A percentile compares a stretch with the other conserved stretches of the same genome.
Evolutionary conservation across 1,140 invertebrate species (phyloP).

Genomic region (Sipha flava): DNA sequence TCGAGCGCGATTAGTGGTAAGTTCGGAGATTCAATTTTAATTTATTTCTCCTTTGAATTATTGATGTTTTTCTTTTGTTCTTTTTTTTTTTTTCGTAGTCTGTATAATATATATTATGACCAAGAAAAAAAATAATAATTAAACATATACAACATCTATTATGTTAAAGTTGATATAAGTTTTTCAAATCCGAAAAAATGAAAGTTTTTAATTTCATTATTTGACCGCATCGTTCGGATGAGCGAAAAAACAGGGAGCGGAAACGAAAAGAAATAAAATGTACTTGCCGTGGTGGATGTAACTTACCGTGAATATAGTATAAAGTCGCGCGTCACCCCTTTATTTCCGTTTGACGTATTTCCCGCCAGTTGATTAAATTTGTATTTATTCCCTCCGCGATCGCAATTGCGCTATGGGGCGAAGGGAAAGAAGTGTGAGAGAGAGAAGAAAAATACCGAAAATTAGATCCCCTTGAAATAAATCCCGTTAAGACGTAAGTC

Average conservation of each 20-base stretch:
- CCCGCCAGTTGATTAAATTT: slow-evolving; percentile 8
- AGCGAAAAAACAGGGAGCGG: background rate
- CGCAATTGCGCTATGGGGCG: background rate
- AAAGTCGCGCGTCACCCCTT: too few relatives aligned
- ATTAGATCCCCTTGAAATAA: slow-evolving; percentile 13
- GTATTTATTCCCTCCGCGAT: background rate
- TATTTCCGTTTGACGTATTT: background rate
- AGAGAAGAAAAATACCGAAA: background rate
- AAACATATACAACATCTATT: too few relatives aligned
- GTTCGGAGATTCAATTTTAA: too few relatives aligned
- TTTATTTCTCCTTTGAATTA: too few relatives aligned
- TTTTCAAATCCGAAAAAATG: background rate
- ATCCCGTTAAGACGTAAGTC: background rate
- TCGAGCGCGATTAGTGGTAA: too few relatives aligned
- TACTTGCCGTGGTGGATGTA: too few relatives aligned
- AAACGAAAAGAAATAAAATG: background rate
- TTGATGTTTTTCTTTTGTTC: too few relatives aligned
- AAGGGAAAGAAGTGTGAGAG: background rate
- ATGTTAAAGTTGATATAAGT: too few relatives aligned
- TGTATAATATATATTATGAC: too few relatives aligned
- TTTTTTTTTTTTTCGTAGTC: too few relatives aligned
- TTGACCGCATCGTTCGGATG: background rate
- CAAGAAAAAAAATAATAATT: too few relatives aligned
- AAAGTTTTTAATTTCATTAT: background rate
- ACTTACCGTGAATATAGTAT: too few relatives aligned